These are phyloP conservation scores for Lasiommata megera DNA, from an alignment of 2,888 invertebrate species.

Conservation along the genomic window DNA sequence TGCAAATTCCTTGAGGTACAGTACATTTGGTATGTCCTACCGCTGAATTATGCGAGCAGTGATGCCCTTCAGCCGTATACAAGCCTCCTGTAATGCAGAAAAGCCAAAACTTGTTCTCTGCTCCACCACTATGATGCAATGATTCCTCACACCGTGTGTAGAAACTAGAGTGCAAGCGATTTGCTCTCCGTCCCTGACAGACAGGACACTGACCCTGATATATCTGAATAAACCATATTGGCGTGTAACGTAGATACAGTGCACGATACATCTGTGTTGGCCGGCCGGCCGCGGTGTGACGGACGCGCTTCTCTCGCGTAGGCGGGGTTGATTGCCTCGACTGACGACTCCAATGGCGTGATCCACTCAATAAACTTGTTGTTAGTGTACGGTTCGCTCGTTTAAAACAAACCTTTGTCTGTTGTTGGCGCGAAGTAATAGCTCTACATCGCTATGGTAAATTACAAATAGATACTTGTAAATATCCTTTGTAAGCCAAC, in stretches of 20 bases:
- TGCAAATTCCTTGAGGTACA: too few species aligned
- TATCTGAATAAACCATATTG: background rate
- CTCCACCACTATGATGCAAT: too few species aligned
- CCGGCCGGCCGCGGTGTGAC: constrained; percentile 30
- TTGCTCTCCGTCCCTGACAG: background rate
- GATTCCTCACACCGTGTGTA: background rate
- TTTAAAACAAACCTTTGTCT: constrained; percentile 45
- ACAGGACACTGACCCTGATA: background rate
- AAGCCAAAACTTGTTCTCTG: too few species aligned
- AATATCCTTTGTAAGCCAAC: too few species aligned
- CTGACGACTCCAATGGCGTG: constrained; percentile 59
- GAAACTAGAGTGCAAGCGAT: background rate
- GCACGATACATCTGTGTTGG: constrained; percentile 41
- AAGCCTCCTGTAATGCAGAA: too few species aligned
- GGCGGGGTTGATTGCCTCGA: constrained; percentile 75
- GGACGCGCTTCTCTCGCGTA: constrained; percentile 44
- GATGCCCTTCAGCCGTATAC: too few species aligned
- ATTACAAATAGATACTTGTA: background rate
- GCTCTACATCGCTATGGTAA: background rate
- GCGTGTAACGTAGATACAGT: background rate
- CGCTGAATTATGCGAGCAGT: too few species aligned
- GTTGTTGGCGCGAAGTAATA: background rate
- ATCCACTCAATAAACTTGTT: constrained; percentile 69
- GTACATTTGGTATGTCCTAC: too few species aligned
- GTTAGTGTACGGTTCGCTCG: constrained; percentile 57